These are phyloP conservation scores for Epicauta chinensis DNA, from an alignment of 1,140 invertebrate species.

Conservation along the genomic window DNA sequence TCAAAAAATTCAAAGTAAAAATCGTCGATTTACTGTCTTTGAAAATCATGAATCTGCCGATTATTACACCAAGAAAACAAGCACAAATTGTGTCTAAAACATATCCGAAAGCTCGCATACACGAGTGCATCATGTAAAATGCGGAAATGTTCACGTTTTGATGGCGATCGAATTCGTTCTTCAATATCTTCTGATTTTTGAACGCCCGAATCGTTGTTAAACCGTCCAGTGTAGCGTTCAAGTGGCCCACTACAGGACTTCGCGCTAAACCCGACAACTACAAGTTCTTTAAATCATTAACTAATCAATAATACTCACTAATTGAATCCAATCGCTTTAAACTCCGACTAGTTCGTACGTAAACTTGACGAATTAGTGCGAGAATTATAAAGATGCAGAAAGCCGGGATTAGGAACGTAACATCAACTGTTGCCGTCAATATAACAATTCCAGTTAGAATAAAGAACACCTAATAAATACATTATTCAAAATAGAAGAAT, in stretches of 20 bases:
- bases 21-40: neutral
- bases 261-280: constrained; percentile 31
- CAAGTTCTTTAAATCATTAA: neutral
- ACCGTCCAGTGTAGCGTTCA: constrained; percentile 60
- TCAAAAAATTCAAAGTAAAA: neutral
- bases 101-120: constrained; percentile 62
- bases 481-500: too few relatives aligned
- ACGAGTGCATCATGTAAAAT: constrained; percentile 55
- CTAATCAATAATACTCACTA: constrained; percentile 43
- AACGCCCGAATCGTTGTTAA: constrained; percentile 84
- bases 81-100: constrained; percentile 66
- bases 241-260: constrained; percentile 60
- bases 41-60: neutral
- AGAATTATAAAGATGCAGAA: constrained; percentile 49
- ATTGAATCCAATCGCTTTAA: constrained; percentile 59
- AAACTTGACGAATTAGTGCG: constrained; percentile 49
- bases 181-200: constrained; percentile 65
- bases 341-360: constrained; percentile 55
- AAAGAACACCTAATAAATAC: too few relatives aligned
- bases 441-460: constrained; percentile 18
- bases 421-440: constrained; percentile 24
- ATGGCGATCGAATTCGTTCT: constrained; percentile 70
- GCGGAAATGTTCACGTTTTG: constrained; percentile 65
- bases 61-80: neutral
- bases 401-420: constrained; percentile 38